Evolutionary conservation across 2,113 vertebrate genomes (phyloP).

Genomic region (Hippocampus comes): DNA sequence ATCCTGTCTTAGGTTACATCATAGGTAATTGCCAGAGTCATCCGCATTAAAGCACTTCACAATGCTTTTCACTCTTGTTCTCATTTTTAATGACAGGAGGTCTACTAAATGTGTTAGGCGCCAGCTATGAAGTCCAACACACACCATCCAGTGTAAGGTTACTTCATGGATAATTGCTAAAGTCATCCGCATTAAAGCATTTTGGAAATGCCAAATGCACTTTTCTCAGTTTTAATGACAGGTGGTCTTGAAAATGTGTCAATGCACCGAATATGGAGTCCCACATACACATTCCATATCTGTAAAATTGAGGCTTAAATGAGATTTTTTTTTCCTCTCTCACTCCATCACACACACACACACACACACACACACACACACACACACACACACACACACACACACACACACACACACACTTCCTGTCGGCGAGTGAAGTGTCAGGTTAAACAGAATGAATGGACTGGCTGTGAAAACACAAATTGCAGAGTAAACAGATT

Average conservation of each 20-base stretch:
- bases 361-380: slow-evolving; percentile 16
- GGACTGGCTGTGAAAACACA: slow-evolving; percentile 74
- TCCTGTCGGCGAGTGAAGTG: slow-evolving; percentile 65
- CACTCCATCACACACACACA: slow-evolving; percentile 6
- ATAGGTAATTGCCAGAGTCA: neutral
- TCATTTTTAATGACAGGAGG: neutral
- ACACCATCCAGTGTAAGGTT: neutral
- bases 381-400: slow-evolving; percentile 20
- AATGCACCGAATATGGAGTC: neutral
- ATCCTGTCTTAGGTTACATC: neutral
- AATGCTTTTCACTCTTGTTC: neutral
- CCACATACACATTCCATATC: slow-evolving; percentile 34
- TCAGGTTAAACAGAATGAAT: slow-evolving; percentile 80
- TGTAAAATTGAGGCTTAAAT: slow-evolving; percentile 51
- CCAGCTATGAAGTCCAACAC: neutral
- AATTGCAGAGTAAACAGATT: slow-evolving; percentile 82
- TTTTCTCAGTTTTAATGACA: neutral
- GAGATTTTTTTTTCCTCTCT: slow-evolving; percentile 38
- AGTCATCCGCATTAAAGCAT: neutral
- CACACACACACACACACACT: slow-evolving; percentile 34
- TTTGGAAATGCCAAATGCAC: neutral
- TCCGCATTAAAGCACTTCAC: neutral
- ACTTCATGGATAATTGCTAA: neutral
- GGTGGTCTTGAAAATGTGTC: neutral
- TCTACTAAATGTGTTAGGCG: neutral